Evolutionary conservation across 1,140 invertebrate genomes (phyloP).

Genomic region (Orussus abietinus): DNA sequence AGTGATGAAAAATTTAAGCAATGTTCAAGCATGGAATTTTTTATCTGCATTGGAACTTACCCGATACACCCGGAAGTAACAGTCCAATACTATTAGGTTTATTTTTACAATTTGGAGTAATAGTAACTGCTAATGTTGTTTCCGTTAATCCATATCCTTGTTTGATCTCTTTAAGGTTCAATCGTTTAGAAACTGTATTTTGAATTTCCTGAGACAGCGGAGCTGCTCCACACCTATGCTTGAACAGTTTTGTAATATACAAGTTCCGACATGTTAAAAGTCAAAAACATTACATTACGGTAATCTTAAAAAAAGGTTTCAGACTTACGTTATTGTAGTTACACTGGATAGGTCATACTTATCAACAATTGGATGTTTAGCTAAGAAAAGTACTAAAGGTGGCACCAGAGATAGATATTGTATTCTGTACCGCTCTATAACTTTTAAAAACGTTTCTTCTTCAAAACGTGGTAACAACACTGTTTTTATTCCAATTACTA

Average conservation of each 20-base stretch:
- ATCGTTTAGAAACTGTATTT: conserved; percentile 43
- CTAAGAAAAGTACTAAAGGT: conserved; percentile 56
- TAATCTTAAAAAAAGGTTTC: background rate
- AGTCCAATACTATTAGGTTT: conserved; percentile 43
- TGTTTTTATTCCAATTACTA: conserved; percentile 35
- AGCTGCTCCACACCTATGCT: conserved; percentile 44
- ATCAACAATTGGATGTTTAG: conserved; percentile 50
- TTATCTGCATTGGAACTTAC: conserved; percentile 13
- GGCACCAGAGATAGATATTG: conserved; percentile 53
- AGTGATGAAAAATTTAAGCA: conserved; percentile 5
- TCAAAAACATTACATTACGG: background rate
- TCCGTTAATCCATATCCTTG: conserved; percentile 58
- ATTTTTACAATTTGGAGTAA: conserved; percentile 11
- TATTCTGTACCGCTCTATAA: conserved; percentile 58
- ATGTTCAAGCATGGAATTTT: background rate
- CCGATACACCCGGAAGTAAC: conserved; percentile 23
- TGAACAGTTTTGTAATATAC: background rate
- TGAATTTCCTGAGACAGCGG: conserved; percentile 51
- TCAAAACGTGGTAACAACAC: conserved; percentile 60
- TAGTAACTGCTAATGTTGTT: conserved; percentile 44
- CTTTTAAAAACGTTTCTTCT: conserved; percentile 56
- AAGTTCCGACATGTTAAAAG: conserved; percentile 4
- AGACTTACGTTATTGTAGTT: conserved; percentile 32
- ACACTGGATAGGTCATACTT: conserved; percentile 52
- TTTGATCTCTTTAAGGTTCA: conserved; percentile 37